A percentile compares a stretch with the other conserved stretches of the same genome.
These are phyloP conservation scores for Salvator merianae DNA, from an alignment of 2,113 vertebrate genomes.

Conservation along the genomic window DNA sequence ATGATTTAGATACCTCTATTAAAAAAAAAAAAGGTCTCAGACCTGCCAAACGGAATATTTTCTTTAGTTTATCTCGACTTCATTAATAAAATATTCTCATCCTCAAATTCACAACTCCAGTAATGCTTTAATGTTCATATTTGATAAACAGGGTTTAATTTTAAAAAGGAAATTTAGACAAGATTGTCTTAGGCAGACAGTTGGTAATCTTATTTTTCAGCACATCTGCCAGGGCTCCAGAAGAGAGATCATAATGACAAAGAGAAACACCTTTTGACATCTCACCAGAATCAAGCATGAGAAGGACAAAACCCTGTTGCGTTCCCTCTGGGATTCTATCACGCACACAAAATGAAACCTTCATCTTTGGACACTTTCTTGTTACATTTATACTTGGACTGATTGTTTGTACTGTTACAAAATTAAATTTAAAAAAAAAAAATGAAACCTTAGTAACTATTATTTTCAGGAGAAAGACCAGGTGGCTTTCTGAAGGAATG, in stretches of 20 bases:
- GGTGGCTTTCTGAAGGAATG: background rate
- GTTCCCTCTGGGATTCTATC: background rate
- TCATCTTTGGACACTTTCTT: too few relatives aligned
- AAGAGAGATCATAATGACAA: background rate
- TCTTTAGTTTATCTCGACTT: too few relatives aligned
- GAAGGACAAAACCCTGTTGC: slow-evolving; percentile 40
- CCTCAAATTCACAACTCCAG: background rate
- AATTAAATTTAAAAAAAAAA: too few relatives aligned
- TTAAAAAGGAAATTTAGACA: background rate
- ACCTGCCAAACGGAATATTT: too few relatives aligned
- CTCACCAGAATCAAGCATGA: slow-evolving; percentile 50
- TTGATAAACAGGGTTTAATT: background rate
- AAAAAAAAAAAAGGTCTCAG: too few relatives aligned
- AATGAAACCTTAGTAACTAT: too few relatives aligned
- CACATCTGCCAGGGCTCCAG: background rate
- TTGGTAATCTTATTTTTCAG: background rate
- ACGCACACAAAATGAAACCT: slow-evolving; percentile 27
- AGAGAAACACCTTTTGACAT: slow-evolving; percentile 38
- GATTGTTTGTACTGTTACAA: too few relatives aligned
- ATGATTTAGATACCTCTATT: too few relatives aligned
- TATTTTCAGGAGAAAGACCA: background rate
- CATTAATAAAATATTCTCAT: background rate
- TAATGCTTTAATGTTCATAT: background rate
- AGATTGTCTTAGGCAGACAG: background rate
- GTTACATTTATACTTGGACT: too few relatives aligned